phyloP scores from a whole-genome alignment of 1,140 invertebrate genomes.

The Eurytemora carolleeae region DNA sequence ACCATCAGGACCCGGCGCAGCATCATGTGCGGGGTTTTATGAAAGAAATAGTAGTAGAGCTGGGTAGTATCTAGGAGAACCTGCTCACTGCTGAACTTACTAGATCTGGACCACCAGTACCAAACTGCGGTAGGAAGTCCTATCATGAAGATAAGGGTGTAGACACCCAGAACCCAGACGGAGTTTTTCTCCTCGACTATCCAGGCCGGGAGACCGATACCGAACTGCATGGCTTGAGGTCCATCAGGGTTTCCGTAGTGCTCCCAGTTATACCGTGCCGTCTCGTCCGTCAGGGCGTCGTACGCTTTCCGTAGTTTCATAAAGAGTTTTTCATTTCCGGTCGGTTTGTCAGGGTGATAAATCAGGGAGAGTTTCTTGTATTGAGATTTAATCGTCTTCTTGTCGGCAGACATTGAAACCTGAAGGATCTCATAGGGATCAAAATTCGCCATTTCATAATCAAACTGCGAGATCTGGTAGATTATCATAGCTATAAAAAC shows the following conservation, averaged over 20 bases:
- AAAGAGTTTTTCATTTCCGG: slow-evolving; percentile 89
- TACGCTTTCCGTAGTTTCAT: slow-evolving; percentile 85
- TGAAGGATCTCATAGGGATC: slow-evolving; percentile 93
- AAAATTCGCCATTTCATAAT: slow-evolving; percentile 94
- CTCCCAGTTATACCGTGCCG: slow-evolving; percentile 90
- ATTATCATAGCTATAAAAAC: slow-evolving; percentile 58
- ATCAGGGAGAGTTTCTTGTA: slow-evolving; percentile 81
- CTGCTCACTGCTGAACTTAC: slow-evolving; percentile 79
- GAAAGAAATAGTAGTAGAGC: slow-evolving; percentile 85
- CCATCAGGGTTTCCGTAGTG: slow-evolving; percentile 99
- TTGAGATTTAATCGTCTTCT: slow-evolving; percentile 77
- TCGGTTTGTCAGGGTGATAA: slow-evolving; percentile 92
- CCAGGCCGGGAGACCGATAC: slow-evolving; percentile 97
- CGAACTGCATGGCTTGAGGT: slow-evolving; percentile 93
- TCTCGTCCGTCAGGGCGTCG: slow-evolving; percentile 79
- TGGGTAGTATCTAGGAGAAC: slow-evolving; percentile 85
- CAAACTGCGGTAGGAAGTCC: slow-evolving; percentile 36
- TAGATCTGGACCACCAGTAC: slow-evolving; percentile 96
- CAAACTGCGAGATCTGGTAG: slow-evolving; percentile 91
- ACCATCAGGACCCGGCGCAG: slow-evolving; percentile 91
- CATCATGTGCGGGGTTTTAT: slow-evolving; percentile 83
- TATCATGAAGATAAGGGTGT: slow-evolving; percentile 93
- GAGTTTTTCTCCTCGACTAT: slow-evolving; percentile 99
- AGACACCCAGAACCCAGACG: slow-evolving; percentile 80
- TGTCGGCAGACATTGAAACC: slow-evolving; percentile 57